These are phyloP conservation scores for Heterohyrax brucei DNA, from an alignment of 2,797 vertebrate species.

Conservation along the genomic window DNA sequence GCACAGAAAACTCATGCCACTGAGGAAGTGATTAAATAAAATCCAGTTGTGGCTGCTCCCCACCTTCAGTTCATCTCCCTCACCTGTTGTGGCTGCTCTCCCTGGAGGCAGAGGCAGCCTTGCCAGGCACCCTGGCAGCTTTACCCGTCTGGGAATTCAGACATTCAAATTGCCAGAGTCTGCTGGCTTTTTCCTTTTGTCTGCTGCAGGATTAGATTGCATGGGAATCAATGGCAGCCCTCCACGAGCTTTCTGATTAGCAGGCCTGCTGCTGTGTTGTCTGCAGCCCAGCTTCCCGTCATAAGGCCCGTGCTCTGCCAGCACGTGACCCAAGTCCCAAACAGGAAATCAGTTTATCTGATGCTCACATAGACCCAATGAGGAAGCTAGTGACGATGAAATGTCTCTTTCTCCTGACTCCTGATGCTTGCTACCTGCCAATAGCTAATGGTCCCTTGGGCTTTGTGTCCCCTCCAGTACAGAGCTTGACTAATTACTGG, in stretches of 20 bases:
- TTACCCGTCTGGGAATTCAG: constrained; percentile 38
- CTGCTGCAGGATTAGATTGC: not conserved
- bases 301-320: not conserved
- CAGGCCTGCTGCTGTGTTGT: constrained; percentile 50
- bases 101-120: not conserved
- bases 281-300: not conserved
- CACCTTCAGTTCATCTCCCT: not conserved
- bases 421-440: not conserved
- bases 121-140: constrained; percentile 50
- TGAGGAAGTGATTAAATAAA: not conserved
- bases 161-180: constrained; percentile 40
- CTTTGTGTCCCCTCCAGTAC: not conserved
- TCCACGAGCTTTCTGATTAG: constrained; percentile 32
- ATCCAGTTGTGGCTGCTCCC: not conserved
- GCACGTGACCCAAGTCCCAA: not conserved
- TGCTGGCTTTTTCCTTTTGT: constrained; percentile 65
- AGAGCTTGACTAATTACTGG: not conserved
- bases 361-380: constrained; percentile 30
- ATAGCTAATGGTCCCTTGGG: not conserved
- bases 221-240: not conserved
- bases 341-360: constrained; percentile 62
- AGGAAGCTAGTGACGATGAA: constrained; percentile 1
- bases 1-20: not conserved
- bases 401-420: constrained; percentile 7
- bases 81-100: not conserved